phyloP scores from a whole-genome alignment of 2,888 invertebrate genomes.

The Macropis europaea region DNA sequence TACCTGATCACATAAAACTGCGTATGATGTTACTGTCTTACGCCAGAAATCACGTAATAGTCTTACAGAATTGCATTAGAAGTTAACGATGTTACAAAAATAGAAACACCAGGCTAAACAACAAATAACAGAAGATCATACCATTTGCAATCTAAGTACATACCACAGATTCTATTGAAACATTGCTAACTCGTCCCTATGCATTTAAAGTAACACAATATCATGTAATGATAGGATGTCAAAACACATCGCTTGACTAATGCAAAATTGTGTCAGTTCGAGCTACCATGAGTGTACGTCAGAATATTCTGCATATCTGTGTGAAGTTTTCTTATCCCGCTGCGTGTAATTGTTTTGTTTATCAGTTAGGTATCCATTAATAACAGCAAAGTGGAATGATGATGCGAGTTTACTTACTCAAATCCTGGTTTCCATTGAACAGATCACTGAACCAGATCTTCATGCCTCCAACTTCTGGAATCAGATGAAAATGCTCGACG shows the following conservation, averaged over 20 bases:
- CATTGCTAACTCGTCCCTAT: neutral
- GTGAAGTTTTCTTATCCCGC: no score
- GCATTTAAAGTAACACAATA: neutral
- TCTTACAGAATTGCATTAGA: neutral
- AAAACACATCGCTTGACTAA: conserved; percentile 1
- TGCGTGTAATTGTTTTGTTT: no score
- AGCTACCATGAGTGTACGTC: conserved; percentile 13
- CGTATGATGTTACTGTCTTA: neutral
- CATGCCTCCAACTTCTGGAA: conserved; percentile 85
- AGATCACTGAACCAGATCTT: conserved; percentile 83
- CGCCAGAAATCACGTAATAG: conserved; percentile 2
- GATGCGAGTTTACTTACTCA: conserved; percentile 82
- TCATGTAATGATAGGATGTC: conserved; percentile 17
- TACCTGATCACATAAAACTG: neutral
- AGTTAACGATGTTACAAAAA: neutral
- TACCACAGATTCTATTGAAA: neutral
- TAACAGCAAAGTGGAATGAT: neutral
- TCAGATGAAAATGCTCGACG: conserved; percentile 82
- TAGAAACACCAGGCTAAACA: neutral
- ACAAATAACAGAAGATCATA: conserved; percentile 3
- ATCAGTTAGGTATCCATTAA: no score
- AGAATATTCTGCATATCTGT: no score
- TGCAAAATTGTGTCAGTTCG: conserved; percentile 8
- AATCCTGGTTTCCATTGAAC: conserved; percentile 83
- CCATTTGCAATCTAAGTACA: conserved; percentile 25